phyloP scores from a whole-genome alignment of 2,113 vertebrate genomes.

The Pollimyrus isidori region DNA sequence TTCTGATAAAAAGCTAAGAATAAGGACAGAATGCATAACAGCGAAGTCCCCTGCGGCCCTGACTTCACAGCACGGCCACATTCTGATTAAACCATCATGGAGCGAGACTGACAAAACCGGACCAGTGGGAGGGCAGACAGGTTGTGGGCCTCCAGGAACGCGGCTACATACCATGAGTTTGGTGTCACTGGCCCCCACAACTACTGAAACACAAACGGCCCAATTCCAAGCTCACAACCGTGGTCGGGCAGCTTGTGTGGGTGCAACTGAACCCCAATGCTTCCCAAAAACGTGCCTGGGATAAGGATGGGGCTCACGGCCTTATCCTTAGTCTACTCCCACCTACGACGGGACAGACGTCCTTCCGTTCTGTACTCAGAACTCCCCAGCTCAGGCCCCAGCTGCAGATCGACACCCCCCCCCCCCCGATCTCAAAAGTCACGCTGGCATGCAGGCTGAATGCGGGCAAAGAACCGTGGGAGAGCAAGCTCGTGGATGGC shows the following conservation, averaged over 20 bases:
- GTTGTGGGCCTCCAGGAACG: neutral
- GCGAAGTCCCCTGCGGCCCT: neutral
- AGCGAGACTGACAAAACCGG: neutral
- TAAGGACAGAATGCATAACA: neutral
- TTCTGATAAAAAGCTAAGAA: neutral
- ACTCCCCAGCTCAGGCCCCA: neutral
- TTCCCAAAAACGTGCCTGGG: neutral
- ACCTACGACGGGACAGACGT: neutral
- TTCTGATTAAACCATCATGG: neutral
- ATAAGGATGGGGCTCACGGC: neutral
- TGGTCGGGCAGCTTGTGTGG: neutral
- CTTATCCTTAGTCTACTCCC: neutral
- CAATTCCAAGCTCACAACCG: neutral
- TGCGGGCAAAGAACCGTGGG: neutral
- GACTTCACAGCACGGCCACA: neutral
- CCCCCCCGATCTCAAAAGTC: neutral
- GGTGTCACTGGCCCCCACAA: neutral
- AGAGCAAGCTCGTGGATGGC: neutral
- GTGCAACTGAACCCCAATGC: neutral
- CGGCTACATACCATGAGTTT: neutral
- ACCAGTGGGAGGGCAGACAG: neutral
- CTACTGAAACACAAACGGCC: neutral
- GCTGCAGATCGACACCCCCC: neutral
- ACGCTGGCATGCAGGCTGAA: neutral
- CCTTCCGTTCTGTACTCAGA: neutral